phyloP scores from a whole-genome alignment of 2,113 vertebrate species.

The Laticauda laticaudata region DNA sequence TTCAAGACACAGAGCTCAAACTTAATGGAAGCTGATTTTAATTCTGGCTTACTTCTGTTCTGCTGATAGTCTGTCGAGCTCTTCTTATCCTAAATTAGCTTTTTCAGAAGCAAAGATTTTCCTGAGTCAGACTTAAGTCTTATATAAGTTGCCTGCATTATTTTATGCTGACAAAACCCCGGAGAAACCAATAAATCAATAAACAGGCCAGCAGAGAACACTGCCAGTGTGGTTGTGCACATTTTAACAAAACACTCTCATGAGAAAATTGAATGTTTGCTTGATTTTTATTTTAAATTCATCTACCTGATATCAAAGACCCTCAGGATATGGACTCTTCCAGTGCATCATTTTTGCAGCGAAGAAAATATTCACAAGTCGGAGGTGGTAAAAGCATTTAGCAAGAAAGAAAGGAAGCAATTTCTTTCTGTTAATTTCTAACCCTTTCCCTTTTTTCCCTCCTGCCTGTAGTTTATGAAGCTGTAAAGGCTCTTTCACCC shows the following conservation, averaged over 20 bases:
- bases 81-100: background rate
- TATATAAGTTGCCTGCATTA: too few species aligned
- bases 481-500: slow-evolving; percentile 48
- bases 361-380: slow-evolving; percentile 45
- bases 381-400: slow-evolving; percentile 45
- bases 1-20: background rate
- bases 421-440: slow-evolving; percentile 29
- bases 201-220: background rate
- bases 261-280: slow-evolving; percentile 32
- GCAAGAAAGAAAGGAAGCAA: slow-evolving; percentile 52
- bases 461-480: slow-evolving; percentile 39
- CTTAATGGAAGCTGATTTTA: background rate
- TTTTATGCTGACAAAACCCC: background rate
- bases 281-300: slow-evolving; percentile 21
- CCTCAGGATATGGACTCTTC: slow-evolving; percentile 28
- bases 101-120: background rate
- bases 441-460: background rate
- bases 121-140: background rate
- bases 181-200: background rate
- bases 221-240: background rate
- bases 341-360: slow-evolving; percentile 38
- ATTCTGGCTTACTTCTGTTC: background rate
- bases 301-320: slow-evolving; percentile 43
- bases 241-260: background rate
- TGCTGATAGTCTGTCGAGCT: background rate